These are phyloP conservation scores for Empidonax alnorum DNA, from an alignment of 2,113 vertebrate species.

Conservation along the genomic window DNA sequence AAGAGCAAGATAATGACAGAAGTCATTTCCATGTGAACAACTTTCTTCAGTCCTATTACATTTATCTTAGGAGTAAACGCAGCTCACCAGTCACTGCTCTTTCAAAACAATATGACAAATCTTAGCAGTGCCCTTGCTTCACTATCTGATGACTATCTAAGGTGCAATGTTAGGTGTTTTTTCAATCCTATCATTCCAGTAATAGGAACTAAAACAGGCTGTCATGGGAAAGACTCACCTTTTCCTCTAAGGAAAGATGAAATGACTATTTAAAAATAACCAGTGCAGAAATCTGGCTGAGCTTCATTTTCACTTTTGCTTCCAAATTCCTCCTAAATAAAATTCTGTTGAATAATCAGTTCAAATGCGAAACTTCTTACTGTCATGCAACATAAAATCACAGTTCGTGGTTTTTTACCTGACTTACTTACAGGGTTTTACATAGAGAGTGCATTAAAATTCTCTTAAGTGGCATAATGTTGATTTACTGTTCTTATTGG, in stretches of 20 bases:
- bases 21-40: background rate
- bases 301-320: constrained; percentile 34
- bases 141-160: background rate
- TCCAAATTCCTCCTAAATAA: constrained; percentile 2
- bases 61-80: background rate
- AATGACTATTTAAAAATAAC: background rate
- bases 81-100: background rate
- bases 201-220: background rate
- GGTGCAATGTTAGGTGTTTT: background rate
- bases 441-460: background rate
- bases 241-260: background rate
- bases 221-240: background rate
- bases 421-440: background rate
- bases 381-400: background rate
- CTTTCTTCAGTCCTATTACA: background rate
- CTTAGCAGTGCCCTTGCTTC: background rate
- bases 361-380: background rate
- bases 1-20: background rate
- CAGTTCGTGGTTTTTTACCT: background rate
- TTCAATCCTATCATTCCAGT: background rate
- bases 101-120: background rate
- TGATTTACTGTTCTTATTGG: background rate
- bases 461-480: background rate
- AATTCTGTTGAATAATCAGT: constrained; percentile 20
- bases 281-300: background rate